These are phyloP conservation scores for Excalfactoria chinensis DNA, from an alignment of 2,113 vertebrate species.

Conservation along the genomic window DNA sequence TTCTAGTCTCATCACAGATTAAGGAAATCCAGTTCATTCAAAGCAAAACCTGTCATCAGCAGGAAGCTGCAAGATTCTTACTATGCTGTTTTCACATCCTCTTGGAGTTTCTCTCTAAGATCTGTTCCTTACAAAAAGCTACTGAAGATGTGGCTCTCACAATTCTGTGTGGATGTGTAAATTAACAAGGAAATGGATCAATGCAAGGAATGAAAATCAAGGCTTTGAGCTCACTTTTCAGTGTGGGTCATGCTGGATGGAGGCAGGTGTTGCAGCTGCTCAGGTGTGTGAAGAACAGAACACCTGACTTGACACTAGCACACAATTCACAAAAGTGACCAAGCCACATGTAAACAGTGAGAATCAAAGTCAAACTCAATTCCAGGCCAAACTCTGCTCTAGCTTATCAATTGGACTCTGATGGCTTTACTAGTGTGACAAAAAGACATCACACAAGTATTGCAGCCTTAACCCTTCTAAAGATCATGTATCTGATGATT, in stretches of 20 bases:
- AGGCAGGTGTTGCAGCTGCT: rapidly evolving
- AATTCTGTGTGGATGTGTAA: neutral
- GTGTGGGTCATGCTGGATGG: neutral
- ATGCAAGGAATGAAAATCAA: neutral
- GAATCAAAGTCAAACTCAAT: neutral
- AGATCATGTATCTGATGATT: neutral
- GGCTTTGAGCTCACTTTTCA: neutral
- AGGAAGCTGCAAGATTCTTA: constrained; percentile 9
- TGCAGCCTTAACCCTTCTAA: neutral
- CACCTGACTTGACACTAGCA: neutral
- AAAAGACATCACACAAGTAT: neutral
- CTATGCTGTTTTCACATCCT: constrained; percentile 36
- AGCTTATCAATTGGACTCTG: neutral
- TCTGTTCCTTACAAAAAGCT: neutral
- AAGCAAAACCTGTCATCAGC: neutral
- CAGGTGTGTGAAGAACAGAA: neutral
- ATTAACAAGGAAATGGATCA: constrained; percentile 24
- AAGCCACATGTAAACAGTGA: neutral
- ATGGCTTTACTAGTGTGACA: neutral
- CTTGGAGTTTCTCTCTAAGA: constrained; percentile 7
- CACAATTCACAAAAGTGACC: neutral
- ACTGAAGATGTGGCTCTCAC: neutral
- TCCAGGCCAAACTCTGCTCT: neutral
- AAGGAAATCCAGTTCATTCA: neutral
- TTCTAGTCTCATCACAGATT: neutral